A percentile compares a stretch with the other conserved stretches of the same genome.
phyloP scores from a whole-genome alignment of 2,113 vertebrate species.

The Symphodus melops region DNA sequence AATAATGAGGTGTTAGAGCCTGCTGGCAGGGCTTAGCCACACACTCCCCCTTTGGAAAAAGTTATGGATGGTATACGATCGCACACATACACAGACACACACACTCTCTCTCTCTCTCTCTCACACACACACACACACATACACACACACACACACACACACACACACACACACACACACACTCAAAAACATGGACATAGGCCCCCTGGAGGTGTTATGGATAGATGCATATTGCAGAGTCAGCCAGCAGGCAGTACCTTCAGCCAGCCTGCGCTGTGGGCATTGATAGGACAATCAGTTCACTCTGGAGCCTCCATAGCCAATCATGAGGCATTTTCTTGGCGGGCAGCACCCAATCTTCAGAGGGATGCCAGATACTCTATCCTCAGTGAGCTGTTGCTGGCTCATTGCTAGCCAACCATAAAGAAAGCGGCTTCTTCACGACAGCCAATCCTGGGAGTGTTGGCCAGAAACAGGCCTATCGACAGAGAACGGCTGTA shows the following conservation, averaged over 20 bases:
- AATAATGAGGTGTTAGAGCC: conserved; percentile 75
- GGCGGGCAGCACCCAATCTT: conserved; percentile 73
- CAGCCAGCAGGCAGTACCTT: conserved; percentile 73
- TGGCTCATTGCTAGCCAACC: conserved; percentile 67
- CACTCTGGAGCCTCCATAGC: conserved; percentile 60
- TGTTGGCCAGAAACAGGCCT: conserved; percentile 63
- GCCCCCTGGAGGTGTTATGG: conserved; percentile 74
- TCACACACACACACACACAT: conserved; percentile 26
- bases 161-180: background rate
- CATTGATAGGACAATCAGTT: conserved; percentile 79
- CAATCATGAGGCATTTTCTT: conserved; percentile 77
- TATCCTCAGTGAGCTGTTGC: conserved; percentile 65
- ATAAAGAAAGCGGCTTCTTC: conserved; percentile 66
- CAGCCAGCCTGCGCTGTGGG: conserved; percentile 59
- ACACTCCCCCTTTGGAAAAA: conserved; percentile 59
- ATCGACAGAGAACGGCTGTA: conserved; percentile 72
- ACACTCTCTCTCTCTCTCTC: background rate
- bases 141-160: conserved; percentile 2
- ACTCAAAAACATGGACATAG: conserved; percentile 58
- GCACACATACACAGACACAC: conserved; percentile 4
- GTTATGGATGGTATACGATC: conserved; percentile 69
- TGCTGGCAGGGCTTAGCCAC: conserved; percentile 71
- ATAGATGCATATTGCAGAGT: conserved; percentile 70
- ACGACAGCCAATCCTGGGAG: conserved; percentile 63
- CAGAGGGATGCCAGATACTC: conserved; percentile 69